Base-by-base conservation (phyloP, 2,888 invertebrate species). In the Dastarcus helophoroides region DNA sequence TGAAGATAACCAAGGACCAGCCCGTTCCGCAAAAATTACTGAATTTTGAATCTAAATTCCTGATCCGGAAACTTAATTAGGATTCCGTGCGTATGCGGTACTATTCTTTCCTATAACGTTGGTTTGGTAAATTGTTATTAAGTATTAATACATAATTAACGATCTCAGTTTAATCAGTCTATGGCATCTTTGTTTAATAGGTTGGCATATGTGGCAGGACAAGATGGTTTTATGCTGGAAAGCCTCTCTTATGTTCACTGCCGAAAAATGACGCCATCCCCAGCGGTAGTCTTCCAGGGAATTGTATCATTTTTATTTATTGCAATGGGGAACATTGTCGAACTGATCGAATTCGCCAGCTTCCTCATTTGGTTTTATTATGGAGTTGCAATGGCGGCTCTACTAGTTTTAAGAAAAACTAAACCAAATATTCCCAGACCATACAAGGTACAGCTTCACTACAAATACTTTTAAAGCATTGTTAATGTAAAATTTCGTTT, bases 301-400 rank as follows among this genome's bases (percentile, higher is more conserved):
- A 48, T 79, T 12, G 62, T 85, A n/a, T 68, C 83, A 1, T 62
- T 79, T 21, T 43, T 76, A 24, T 82, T 82, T 56, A 76, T 86
- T 28, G 48, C 78, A 25, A 67, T 76, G 14, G 84, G 84, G 32
- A 73, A 83, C 56, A 83, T 88, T 34, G 67, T 69, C 27, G 71
- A 74, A 2, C 65, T 89, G 8, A 88, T 89, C 41, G 81, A 85
- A 47, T 84, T 88, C 54, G 83, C 84, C 23, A 85, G 84, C 55
- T 88, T 88, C 65, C 72, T 86, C 38, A 78, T 84, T 12, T 89
- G 88, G 88, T 72, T 85, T 37, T 85, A 85, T 62, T 89, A 88
- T 55, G 88, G 85, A 0, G 58, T 76, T 1, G 83, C 85, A 0
- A 83, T 88, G 79, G 68, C 81, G 1, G 76, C 85, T 0, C 62